These are phyloP conservation scores for Sylvicapra grimmia DNA, from an alignment of 2,113 vertebrate species.

Conservation along the genomic window DNA sequence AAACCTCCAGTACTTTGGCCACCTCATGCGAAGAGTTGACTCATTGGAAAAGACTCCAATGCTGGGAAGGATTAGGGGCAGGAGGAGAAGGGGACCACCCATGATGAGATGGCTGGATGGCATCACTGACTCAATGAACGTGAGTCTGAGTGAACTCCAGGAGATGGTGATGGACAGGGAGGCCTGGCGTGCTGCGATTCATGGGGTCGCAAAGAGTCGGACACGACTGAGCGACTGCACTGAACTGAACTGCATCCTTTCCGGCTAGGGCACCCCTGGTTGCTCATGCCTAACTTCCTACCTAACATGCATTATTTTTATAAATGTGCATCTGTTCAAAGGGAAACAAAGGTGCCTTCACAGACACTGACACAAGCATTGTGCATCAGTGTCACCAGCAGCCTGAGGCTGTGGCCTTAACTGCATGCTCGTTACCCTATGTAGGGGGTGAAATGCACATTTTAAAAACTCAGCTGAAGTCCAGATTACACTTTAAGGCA, in stretches of 20 bases:
- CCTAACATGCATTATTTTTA: constrained; percentile 17
- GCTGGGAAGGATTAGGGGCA: no score
- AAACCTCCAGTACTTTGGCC: no score
- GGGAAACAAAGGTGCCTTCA: constrained; percentile 44
- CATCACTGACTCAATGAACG: no score
- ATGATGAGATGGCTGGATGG: no score
- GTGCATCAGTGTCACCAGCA: constrained; percentile 44
- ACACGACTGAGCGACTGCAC: no score
- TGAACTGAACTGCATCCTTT: not conserved
- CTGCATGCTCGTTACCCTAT: not conserved
- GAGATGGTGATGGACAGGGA: no score
- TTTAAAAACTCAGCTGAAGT: constrained; percentile 31
- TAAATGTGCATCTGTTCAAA: constrained; percentile 64
- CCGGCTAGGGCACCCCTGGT: not conserved
- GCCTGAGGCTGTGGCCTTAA: constrained; percentile 24
- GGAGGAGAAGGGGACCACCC: no score
- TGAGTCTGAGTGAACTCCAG: no score
- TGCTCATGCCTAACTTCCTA: not conserved
- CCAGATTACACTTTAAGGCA: constrained; percentile 32
- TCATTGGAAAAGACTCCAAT: no score
- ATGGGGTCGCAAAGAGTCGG: no score
- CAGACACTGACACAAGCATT: constrained; percentile 17
- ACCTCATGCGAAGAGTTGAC: no score
- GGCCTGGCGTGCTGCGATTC: no score
- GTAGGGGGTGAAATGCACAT: constrained; percentile 33